Conservation (phyloP, 2,113 vertebrate species). For the Seriola quinqueradiata region DNA sequence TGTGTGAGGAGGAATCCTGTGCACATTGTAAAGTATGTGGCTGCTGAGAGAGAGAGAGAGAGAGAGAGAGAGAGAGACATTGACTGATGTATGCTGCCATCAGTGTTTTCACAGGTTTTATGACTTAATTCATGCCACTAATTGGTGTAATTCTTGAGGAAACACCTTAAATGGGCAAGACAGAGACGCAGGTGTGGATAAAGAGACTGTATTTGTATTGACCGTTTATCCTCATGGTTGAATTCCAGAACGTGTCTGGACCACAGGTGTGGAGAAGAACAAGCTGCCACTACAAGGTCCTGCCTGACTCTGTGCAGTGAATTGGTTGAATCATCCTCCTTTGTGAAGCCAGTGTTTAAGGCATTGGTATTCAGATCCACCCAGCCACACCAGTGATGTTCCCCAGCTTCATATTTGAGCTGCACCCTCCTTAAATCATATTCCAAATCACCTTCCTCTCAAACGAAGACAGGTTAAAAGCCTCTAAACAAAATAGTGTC, state of each 20-base stretch:
- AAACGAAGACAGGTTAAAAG: conserved; percentile 42
- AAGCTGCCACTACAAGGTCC: conserved; percentile 15
- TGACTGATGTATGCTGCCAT: not conserved
- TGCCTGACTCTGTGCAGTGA: conserved; percentile 35
- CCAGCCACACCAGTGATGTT: conserved; percentile 44
- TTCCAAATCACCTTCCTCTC: not conserved
- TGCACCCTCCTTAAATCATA: conserved; percentile 35
- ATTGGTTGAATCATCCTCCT: conserved; percentile 37
- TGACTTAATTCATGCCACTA: not conserved
- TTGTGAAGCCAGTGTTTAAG: conserved; percentile 43
- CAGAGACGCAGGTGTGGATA: not conserved
- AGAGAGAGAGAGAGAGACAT: not conserved
- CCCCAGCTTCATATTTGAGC: conserved; percentile 20
- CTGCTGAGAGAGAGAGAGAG: not conserved
- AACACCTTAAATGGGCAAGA: not conserved
- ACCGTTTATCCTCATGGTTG: not conserved
- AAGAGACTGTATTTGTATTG: not conserved
- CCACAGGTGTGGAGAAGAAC: conserved; percentile 32
- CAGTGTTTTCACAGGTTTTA: conserved; percentile 1
- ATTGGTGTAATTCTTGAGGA: conserved; percentile 1
- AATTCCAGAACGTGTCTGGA: conserved; percentile 53
- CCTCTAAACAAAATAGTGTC: conserved; percentile 20
- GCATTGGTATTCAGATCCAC: conserved; percentile 57
- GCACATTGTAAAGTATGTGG: not conserved
- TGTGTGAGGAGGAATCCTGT: not conserved